Conservation (phyloP, 1,140 invertebrate species). For the Cheumatopsyche charites region DNA sequence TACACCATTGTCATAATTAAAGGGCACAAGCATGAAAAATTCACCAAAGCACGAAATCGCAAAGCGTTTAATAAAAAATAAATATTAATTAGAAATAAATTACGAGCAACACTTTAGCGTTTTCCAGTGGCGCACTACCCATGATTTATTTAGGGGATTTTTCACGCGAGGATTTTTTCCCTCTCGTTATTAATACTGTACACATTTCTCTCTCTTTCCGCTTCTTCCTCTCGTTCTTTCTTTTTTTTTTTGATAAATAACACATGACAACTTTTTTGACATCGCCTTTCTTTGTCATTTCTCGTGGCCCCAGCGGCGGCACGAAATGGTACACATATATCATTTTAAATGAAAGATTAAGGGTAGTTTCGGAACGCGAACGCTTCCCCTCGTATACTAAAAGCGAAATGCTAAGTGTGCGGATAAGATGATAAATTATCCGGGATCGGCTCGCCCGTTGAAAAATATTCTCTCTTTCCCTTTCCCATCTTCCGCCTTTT, state of each 20-base stretch:
- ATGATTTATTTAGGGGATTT: constrained; percentile 45
- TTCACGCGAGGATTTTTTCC: constrained; percentile 41
- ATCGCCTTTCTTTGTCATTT: constrained; percentile 45
- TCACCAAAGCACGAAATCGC: not conserved
- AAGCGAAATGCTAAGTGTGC: constrained; percentile 47
- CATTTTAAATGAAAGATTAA: constrained; percentile 49
- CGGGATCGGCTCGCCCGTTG: constrained; percentile 33
- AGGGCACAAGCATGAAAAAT: not conserved
- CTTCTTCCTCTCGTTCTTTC: constrained; percentile 2
- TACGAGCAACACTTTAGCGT: not conserved
- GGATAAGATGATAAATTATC: constrained; percentile 45
- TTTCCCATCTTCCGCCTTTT: constrained; percentile 5
- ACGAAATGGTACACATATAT: constrained; percentile 47
- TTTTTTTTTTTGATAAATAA: constrained; percentile 46
- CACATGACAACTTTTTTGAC: constrained; percentile 49
- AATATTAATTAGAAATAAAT: not conserved
- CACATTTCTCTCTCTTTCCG: constrained; percentile 22
- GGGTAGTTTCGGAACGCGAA: constrained; percentile 41
- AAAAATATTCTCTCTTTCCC: constrained; percentile 19
- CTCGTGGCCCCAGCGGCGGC: constrained; percentile 26
- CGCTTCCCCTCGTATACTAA: constrained; percentile 21
- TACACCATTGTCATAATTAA: too few species aligned
- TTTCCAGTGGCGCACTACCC: not conserved
- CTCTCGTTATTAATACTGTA: too few species aligned
- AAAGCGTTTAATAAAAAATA: constrained; percentile 1